Evolutionary conservation across 1,140 invertebrate species (phyloP).

Genomic region (Drosophila pseudoobscura): DNA sequence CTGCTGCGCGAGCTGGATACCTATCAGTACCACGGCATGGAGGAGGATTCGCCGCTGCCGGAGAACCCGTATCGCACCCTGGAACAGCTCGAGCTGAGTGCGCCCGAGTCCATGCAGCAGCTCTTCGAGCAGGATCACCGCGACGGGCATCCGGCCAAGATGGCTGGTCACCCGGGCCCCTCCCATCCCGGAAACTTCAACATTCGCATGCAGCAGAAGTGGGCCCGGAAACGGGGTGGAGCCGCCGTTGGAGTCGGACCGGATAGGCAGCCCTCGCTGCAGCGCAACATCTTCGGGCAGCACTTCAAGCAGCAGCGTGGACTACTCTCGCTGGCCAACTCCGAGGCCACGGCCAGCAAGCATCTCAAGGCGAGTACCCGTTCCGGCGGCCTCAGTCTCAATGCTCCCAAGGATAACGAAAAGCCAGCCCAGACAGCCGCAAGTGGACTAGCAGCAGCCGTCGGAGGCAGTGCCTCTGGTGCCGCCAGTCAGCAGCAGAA

Average conservation of each 20-base stretch:
- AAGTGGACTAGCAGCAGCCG: background rate
- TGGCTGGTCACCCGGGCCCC: conserved; percentile 15
- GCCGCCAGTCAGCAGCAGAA: conserved; percentile 10
- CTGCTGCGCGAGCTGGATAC: conserved; percentile 69
- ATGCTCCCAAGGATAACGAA: conserved; percentile 35
- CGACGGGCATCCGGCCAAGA: conserved; percentile 39
- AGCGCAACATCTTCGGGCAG: conserved; percentile 73
- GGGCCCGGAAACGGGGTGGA: conserved; percentile 63
- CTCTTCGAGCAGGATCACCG: conserved; percentile 63
- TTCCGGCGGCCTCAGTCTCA: conserved; percentile 26
- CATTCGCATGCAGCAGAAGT: conserved; percentile 72
- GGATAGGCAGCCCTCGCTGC: conserved; percentile 45
- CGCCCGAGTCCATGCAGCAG: conserved; percentile 64
- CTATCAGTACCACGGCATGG: conserved; percentile 77
- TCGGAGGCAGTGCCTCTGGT: conserved; percentile 15
- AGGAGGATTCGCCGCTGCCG: conserved; percentile 51
- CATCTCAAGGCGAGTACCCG: conserved; percentile 55
- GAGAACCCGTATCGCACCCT: conserved; percentile 65
- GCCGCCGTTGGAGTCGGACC: conserved; percentile 10
- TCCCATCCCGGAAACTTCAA: conserved; percentile 58
- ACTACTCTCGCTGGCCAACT: conserved; percentile 63
- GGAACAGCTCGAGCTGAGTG: conserved; percentile 59
- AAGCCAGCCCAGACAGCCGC: conserved; percentile 26
- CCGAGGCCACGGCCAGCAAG: conserved; percentile 67
- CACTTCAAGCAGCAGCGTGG: conserved; percentile 75